These are phyloP conservation scores for Ernsta delagoae DNA, from an alignment of 2,888 invertebrate genomes.

Conservation along the genomic window DNA sequence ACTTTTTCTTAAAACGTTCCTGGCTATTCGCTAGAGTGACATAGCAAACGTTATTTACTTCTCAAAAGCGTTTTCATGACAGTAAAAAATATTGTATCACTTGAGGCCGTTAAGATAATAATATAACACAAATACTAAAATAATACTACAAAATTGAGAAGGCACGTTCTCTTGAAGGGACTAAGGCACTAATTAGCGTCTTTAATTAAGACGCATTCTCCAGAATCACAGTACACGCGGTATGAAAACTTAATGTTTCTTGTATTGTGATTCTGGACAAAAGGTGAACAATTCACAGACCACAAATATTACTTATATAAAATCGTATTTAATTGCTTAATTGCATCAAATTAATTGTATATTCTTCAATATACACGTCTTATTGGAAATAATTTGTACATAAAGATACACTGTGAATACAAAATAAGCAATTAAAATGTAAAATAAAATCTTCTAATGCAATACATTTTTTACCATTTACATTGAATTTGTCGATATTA, in stretches of 20 bases:
- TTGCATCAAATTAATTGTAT: not conserved
- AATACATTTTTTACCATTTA: no score
- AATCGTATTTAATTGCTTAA: not conserved
- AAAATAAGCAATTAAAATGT: not conserved
- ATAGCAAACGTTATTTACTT: no score
- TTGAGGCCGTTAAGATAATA: not conserved
- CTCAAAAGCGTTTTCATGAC: not conserved
- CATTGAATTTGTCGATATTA: not conserved
- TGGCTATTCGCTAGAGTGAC: no score
- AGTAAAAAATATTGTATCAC: not conserved
- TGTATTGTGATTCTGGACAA: not conserved
- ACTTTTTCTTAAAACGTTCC: no score
- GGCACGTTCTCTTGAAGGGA: constrained; percentile 49
- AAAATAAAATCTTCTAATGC: not conserved
- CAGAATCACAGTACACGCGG: not conserved
- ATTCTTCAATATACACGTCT: no score
- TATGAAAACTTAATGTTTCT: not conserved
- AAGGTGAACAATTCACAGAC: not conserved
- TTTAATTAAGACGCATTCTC: not conserved
- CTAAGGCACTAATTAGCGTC: constrained; percentile 22
- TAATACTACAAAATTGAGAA: constrained; percentile 42
- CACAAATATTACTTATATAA: not conserved
- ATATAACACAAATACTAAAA: constrained; percentile 8
- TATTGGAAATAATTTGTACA: not conserved
- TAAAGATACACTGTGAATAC: not conserved